A percentile compares a stretch with the other conserved stretches of the same genome.
Evolutionary conservation across 2,797 vertebrate species (phyloP).

Genomic region (Sebastes aleutianus): DNA sequence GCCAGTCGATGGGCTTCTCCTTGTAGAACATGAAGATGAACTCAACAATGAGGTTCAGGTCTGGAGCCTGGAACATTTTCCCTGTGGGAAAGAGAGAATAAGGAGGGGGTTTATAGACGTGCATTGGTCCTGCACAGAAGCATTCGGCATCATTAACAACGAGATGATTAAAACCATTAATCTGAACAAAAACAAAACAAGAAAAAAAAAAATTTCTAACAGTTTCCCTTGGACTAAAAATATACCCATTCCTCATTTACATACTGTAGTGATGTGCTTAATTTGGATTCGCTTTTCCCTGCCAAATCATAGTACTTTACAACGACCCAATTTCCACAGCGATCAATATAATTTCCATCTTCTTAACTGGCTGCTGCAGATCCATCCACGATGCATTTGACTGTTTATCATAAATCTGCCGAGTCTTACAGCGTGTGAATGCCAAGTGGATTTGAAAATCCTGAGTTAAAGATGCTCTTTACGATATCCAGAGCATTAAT

Average conservation of each 20-base stretch:
- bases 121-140: constrained; percentile 1
- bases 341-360: constrained; percentile 10
- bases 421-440: not conserved
- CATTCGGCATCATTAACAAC: not conserved
- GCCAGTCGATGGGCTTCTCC: constrained; percentile 99
- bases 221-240: not conserved
- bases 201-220: not conserved
- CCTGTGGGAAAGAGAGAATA: constrained; percentile 78
- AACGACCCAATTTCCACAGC: not conserved
- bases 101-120: not conserved
- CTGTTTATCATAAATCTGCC: not conserved
- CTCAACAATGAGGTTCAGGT: constrained; percentile 97
- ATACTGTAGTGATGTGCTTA: not conserved
- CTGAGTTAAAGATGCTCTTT: not conserved
- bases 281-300: not conserved
- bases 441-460: not conserved
- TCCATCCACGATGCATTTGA: not conserved
- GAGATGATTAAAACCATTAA: not conserved
- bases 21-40: constrained; percentile 99
- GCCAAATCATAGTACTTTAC: not conserved
- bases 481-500: no score
- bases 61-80: constrained; percentile 99
- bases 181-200: not conserved
- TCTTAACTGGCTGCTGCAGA: not conserved
- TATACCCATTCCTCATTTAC: not conserved